These are phyloP conservation scores for Strongylocentrotus purpuratus DNA, from an alignment of 35 echinoderm and acorn worm genomes.

Conservation along the genomic window DNA sequence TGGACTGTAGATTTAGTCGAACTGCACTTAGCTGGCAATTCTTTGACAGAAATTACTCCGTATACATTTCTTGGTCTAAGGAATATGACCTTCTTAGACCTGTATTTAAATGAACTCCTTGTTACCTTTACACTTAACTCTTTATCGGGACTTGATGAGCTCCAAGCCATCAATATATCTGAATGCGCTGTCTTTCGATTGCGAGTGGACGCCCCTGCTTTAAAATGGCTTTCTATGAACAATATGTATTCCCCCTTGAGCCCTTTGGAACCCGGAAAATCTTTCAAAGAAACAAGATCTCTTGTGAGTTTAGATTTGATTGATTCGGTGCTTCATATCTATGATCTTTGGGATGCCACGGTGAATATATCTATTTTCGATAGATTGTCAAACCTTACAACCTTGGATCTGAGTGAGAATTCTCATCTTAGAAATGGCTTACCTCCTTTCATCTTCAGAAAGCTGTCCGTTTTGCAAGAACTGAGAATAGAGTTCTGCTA, in stretches of 20 bases:
- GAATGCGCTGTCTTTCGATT: not conserved
- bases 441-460: not conserved
- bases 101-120: not conserved
- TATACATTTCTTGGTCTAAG: not conserved
- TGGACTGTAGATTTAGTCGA: not conserved
- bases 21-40: not conserved
- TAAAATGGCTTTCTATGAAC: not conserved
- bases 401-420: not conserved
- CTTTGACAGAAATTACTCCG: not conserved
- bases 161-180: not conserved
- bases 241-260: not conserved
- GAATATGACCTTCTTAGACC: not conserved
- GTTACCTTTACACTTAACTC: not conserved
- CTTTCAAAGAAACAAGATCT: not conserved
- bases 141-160: not conserved
- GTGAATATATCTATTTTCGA: not conserved
- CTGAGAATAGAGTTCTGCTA: not conserved
- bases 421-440: not conserved
- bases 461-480: not conserved
- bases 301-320: not conserved
- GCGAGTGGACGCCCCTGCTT: not conserved
- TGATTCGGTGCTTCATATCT: not conserved
- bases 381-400: not conserved
- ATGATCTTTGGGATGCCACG: not conserved
- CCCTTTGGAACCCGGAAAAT: not conserved